phyloP scores from a whole-genome alignment of 1,140 invertebrate genomes.

The Musca domestica region DNA sequence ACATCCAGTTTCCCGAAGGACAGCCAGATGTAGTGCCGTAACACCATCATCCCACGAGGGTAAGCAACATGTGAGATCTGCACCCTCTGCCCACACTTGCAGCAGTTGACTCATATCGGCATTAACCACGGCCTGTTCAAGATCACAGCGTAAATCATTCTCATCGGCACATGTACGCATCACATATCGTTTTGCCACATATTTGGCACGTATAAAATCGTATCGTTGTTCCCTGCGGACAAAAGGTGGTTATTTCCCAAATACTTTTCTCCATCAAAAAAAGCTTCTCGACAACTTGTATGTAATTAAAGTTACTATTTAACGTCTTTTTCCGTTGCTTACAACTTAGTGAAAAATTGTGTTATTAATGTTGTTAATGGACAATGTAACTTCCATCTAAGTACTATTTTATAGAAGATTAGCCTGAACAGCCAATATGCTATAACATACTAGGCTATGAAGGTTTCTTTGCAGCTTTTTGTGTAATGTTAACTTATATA shows the following conservation, averaged over 20 bases:
- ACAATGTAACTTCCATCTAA: too few relatives aligned
- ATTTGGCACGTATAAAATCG: conserved; percentile 93
- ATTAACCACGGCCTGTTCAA: conserved; percentile 89
- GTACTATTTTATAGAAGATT: too few relatives aligned
- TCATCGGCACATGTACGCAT: conserved; percentile 75
- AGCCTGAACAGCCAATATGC: too few relatives aligned
- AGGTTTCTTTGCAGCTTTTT: too few relatives aligned
- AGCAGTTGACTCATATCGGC: conserved; percentile 83
- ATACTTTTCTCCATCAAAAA: not conserved
- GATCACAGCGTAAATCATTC: conserved; percentile 74
- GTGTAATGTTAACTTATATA: too few relatives aligned
- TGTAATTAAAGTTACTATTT: too few relatives aligned
- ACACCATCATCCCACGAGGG: conserved; percentile 83
- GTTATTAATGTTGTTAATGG: too few relatives aligned
- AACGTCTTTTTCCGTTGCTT: too few relatives aligned
- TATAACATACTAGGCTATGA: too few relatives aligned
- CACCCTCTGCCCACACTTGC: conserved; percentile 91
- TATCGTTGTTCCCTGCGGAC: conserved; percentile 93
- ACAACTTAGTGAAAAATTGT: too few relatives aligned
- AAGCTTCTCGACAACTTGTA: too few relatives aligned
- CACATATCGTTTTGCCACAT: conserved; percentile 88
- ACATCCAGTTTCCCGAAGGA: conserved; percentile 76
- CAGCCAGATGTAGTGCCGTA: conserved; percentile 90
- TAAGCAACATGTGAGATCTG: conserved; percentile 74
- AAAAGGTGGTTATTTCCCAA: not conserved